Percentiles rank a stretch among this genome's conserved stretches.
Conservation (phyloP, 2,888 invertebrate genomes). For the Nematopogon swammerdamellus region DNA sequence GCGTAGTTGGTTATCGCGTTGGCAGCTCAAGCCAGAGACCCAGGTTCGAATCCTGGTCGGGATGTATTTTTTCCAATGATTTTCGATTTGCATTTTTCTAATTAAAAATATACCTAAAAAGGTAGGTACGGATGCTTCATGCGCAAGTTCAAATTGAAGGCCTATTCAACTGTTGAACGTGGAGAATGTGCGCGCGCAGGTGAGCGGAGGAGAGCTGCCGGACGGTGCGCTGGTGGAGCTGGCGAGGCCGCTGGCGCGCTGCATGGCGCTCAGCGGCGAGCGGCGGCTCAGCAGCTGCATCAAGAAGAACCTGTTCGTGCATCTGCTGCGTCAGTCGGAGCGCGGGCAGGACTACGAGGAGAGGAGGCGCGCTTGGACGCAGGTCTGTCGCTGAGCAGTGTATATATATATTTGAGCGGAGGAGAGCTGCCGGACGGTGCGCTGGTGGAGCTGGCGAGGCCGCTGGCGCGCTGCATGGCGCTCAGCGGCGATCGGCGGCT, state of each 20-base stretch:
- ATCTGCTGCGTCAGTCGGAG: constrained; percentile 70
- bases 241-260: constrained; percentile 64
- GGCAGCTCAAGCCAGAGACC: too few species aligned
- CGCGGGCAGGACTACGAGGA: constrained; percentile 62
- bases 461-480: constrained; percentile 64
- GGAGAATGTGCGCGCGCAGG: constrained; percentile 42
- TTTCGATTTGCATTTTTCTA: too few species aligned
- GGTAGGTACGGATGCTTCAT: too few species aligned
- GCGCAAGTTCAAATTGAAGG: too few species aligned
- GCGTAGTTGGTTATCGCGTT: too few species aligned
- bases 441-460: constrained; percentile 61
- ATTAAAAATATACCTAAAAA: too few species aligned
- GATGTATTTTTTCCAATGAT: too few species aligned
- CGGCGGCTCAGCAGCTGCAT: constrained; percentile 45
- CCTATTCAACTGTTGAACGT: too few species aligned
- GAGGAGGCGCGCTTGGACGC: constrained; percentile 66
- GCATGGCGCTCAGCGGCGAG: constrained; percentile 55
- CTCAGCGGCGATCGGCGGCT: constrained; percentile 46
- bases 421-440: constrained; percentile 54
- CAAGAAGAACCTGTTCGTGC: constrained; percentile 61
- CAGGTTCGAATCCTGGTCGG: too few species aligned
- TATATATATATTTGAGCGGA: constrained; percentile 32
- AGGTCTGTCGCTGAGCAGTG: constrained; percentile 37
- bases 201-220: constrained; percentile 59
- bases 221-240: constrained; percentile 55